These are phyloP conservation scores for Rhopalosiphum maidis DNA, from an alignment of 1,140 invertebrate species.

Conservation along the genomic window DNA sequence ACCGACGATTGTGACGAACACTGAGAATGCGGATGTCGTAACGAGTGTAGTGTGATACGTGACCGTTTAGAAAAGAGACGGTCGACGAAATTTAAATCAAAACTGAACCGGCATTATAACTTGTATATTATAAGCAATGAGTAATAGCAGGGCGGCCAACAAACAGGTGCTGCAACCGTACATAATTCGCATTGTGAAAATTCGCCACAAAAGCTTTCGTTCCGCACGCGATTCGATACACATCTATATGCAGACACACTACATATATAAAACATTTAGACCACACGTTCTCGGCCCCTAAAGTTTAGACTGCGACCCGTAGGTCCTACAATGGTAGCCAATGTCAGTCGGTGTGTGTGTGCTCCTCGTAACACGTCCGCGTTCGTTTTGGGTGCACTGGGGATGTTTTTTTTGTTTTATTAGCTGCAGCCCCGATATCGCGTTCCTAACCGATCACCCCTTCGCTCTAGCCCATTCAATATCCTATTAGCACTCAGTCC, in stretches of 20 bases:
- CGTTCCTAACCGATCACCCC: neutral
- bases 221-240: conserved; percentile 46
- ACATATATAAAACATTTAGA: neutral
- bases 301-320: neutral
- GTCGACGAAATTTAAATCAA: conserved; percentile 39
- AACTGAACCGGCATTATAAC: neutral
- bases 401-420: neutral
- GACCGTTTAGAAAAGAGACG: neutral
- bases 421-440: neutral
- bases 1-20: neutral
- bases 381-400: neutral
- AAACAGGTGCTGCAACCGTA: conserved; percentile 55
- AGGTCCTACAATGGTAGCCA: neutral
- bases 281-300: neutral
- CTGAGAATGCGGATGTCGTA: neutral
- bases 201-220: conserved; percentile 54
- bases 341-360: neutral
- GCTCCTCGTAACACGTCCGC: neutral
- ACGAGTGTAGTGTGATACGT: no score
- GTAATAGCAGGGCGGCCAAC: neutral
- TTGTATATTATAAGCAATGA: conserved; percentile 12
- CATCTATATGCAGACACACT: neutral
- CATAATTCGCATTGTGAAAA: conserved; percentile 54
- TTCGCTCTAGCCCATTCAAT: neutral
- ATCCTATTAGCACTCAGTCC: conserved; percentile 49